A percentile compares a stretch with the other conserved stretches of the same genome.
These are phyloP conservation scores for Probaryconus sp. DNA, from an alignment of 1,140 invertebrate genomes.

Conservation along the genomic window DNA sequence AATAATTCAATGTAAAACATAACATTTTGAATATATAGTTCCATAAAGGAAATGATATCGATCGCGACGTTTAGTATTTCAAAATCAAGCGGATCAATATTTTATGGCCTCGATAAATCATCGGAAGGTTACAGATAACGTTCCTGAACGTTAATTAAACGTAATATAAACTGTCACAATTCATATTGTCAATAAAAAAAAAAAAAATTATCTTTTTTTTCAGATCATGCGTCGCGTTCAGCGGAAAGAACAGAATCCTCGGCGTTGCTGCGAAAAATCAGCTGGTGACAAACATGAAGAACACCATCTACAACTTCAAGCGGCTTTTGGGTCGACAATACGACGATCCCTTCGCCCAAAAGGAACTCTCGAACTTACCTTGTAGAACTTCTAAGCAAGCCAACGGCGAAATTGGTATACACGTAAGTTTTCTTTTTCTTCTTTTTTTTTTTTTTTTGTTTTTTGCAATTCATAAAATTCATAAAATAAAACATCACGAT, in stretches of 20 bases:
- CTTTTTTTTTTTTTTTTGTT: constrained; percentile 19
- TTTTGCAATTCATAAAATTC: constrained; percentile 8
- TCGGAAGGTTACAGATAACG: too few species aligned
- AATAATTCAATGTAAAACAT: too few species aligned
- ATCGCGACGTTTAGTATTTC: too few species aligned
- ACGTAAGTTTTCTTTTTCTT: constrained; percentile 76
- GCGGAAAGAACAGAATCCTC: constrained; percentile 92
- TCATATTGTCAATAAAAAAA: too few species aligned
- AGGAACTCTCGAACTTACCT: constrained; percentile 87
- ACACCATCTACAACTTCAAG: constrained; percentile 96
- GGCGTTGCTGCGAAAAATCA: constrained; percentile 98
- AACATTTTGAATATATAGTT: too few species aligned
- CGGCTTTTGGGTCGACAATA: constrained; percentile 92
- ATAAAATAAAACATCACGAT: not conserved
- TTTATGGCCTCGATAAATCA: too few species aligned
- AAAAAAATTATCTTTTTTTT: constrained; percentile 69
- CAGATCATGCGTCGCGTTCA: constrained; percentile 97
- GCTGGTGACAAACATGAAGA: constrained; percentile 97
- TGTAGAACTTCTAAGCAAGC: constrained; percentile 84
- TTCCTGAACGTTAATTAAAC: too few species aligned
- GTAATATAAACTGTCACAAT: too few species aligned
- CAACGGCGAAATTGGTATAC: constrained; percentile 88
- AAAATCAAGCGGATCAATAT: too few species aligned
- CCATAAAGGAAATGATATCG: too few species aligned
- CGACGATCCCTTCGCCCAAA: constrained; percentile 91